Conservation (phyloP, 2,888 invertebrate genomes). For the Crocallis elinguaria region DNA sequence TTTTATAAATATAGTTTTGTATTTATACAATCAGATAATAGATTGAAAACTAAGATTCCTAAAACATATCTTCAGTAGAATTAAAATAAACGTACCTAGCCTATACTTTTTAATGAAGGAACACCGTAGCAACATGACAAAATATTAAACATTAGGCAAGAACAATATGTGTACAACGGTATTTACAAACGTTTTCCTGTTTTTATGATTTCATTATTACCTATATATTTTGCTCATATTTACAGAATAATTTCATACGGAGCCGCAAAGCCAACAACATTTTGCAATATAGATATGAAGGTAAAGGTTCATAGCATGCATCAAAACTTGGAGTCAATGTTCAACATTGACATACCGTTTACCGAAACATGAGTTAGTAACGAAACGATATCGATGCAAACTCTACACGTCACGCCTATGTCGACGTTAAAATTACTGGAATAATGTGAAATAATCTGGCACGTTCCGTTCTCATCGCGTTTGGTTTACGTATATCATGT, state of each 20-base stretch:
- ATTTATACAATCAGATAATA: too few relatives aligned
- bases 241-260: slow-evolving; percentile 26
- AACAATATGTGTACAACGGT: slow-evolving; percentile 3
- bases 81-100: too few relatives aligned
- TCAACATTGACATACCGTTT: slow-evolving; percentile 34
- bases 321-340: slow-evolving; percentile 41
- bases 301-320: slow-evolving; percentile 43
- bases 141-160: neutral
- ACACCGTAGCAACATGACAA: neutral
- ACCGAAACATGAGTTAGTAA: slow-evolving; percentile 39
- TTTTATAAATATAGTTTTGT: too few relatives aligned
- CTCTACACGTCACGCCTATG: slow-evolving; percentile 7
- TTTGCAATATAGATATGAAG: slow-evolving; percentile 34
- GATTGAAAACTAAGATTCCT: too few relatives aligned
- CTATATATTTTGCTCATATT: slow-evolving; percentile 14
- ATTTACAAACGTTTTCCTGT: slow-evolving; percentile 27
- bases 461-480: neutral
- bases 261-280: slow-evolving; percentile 24
- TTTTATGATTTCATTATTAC: slow-evolving; percentile 29
- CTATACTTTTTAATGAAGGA: too few relatives aligned
- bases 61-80: too few relatives aligned
- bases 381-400: slow-evolving; percentile 35
- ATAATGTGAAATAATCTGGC: slow-evolving; percentile 5
- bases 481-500: neutral
- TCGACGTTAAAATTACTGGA: neutral